phyloP scores from a whole-genome alignment of 2,888 invertebrate species.

The Ethmia dodecea region DNA sequence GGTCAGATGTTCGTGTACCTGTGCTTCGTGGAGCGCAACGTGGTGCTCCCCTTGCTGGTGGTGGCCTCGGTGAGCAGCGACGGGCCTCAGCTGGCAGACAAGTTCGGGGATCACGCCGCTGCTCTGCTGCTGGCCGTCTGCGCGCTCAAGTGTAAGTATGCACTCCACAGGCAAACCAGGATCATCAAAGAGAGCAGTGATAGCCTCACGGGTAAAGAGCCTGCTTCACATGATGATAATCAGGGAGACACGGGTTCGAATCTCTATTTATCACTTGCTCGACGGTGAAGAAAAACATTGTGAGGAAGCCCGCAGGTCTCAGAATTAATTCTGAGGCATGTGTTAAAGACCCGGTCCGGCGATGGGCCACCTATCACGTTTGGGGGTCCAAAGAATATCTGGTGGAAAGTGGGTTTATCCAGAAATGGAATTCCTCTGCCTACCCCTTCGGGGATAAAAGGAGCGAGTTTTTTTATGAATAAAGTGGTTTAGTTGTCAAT shows the following conservation, averaged over 20 bases:
- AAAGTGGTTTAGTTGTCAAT: slow-evolving; percentile 1
- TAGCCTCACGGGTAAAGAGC: background rate
- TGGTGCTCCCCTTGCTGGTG: slow-evolving; percentile 94
- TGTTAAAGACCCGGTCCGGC: too few species aligned
- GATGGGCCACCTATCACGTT: too few species aligned
- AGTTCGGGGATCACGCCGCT: slow-evolving; percentile 88
- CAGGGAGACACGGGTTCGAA: too few species aligned
- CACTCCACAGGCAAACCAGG: background rate
- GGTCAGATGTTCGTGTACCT: slow-evolving; percentile 91
- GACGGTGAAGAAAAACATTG: too few species aligned
- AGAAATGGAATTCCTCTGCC: too few species aligned
- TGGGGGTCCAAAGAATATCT: too few species aligned
- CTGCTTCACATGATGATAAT: too few species aligned
- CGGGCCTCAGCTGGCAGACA: slow-evolving; percentile 84
- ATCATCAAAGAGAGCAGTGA: background rate
- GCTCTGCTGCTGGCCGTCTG: slow-evolving; percentile 91
- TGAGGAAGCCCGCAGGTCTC: too few species aligned
- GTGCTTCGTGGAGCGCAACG: slow-evolving; percentile 93
- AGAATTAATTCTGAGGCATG: too few species aligned
- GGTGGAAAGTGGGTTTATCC: too few species aligned
- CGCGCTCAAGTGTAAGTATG: slow-evolving; percentile 85
- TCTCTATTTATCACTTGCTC: too few species aligned
- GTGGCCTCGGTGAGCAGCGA: slow-evolving; percentile 86
- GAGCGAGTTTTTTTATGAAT: background rate
- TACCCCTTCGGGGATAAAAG: too few species aligned